A percentile compares a stretch with the other conserved stretches of the same genome.
Evolutionary conservation across 1,140 invertebrate genomes (phyloP).

Genomic region (Bemisia tabaci): DNA sequence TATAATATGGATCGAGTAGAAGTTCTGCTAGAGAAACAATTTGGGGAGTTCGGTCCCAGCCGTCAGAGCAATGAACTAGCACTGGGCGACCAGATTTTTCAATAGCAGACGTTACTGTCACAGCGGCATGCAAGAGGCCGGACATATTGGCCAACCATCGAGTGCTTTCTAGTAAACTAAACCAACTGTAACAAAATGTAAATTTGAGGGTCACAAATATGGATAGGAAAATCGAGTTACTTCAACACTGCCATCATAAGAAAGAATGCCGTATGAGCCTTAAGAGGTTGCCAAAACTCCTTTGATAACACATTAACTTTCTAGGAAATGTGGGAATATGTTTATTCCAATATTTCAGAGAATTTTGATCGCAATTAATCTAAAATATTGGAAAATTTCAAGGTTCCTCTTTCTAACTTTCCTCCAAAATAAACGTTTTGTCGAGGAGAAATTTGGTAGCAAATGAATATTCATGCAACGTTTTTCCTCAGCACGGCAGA

Average conservation of each 20-base stretch:
- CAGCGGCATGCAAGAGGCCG: slow-evolving; percentile 62
- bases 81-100: slow-evolving; percentile 75
- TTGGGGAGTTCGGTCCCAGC: slow-evolving; percentile 93
- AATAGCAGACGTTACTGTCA: slow-evolving; percentile 63
- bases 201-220: slow-evolving; percentile 10
- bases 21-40: slow-evolving; percentile 81
- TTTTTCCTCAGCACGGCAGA: too few relatives aligned
- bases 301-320: too few relatives aligned
- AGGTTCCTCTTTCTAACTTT: too few relatives aligned
- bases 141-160: slow-evolving; percentile 84
- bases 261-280: too few relatives aligned
- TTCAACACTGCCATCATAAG: background rate
- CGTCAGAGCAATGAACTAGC: slow-evolving; percentile 90
- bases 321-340: too few relatives aligned
- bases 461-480: too few relatives aligned
- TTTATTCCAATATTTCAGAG: too few relatives aligned
- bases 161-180: slow-evolving; percentile 69
- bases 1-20: slow-evolving; percentile 84
- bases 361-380: too few relatives aligned
- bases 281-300: too few relatives aligned
- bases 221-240: background rate
- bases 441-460: too few relatives aligned
- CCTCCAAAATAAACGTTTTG: too few relatives aligned
- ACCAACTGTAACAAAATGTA: slow-evolving; percentile 52
- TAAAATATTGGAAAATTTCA: too few relatives aligned